Percentiles rank a stretch among this genome's conserved stretches.
Evolutionary conservation across 2,797 vertebrate species (phyloP).

Genomic region (Cuculus canorus): DNA sequence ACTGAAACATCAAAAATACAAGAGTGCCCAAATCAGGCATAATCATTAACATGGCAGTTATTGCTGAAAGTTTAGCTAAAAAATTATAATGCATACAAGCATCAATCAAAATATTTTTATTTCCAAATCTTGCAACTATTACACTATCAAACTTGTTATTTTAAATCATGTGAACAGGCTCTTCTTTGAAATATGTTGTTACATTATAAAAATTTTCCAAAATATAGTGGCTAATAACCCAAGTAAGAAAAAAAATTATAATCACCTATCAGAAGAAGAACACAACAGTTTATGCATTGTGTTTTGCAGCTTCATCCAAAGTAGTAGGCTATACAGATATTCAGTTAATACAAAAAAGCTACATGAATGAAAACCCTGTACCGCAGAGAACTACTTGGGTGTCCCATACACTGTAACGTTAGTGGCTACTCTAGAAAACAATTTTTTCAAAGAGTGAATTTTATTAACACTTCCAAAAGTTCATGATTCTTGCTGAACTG

Average conservation of each 20-base stretch:
- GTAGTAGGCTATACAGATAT: neutral
- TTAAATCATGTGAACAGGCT: neutral
- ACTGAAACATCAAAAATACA: neutral
- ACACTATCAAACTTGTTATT: neutral
- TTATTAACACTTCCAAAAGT: neutral
- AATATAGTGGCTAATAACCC: neutral
- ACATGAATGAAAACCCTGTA: neutral
- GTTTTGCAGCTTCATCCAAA: neutral
- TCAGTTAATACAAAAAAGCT: neutral
- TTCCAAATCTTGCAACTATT: neutral
- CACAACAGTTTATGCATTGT: neutral
- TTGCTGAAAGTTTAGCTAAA: neutral
- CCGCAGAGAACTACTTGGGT: neutral
- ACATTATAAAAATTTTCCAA: neutral
- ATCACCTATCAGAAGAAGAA: neutral
- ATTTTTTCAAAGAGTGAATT: neutral
- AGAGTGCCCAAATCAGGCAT: neutral
- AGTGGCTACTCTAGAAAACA: neutral
- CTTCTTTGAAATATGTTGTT: neutral
- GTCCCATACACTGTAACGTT: neutral
- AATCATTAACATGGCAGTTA: neutral
- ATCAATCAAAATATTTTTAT: neutral
- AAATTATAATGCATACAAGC: neutral
- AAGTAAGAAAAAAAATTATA: neutral
- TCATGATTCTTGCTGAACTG: neutral